Evolutionary conservation across 2,113 vertebrate genomes (phyloP).

Genomic region (Tenrec ecaudatus): DNA sequence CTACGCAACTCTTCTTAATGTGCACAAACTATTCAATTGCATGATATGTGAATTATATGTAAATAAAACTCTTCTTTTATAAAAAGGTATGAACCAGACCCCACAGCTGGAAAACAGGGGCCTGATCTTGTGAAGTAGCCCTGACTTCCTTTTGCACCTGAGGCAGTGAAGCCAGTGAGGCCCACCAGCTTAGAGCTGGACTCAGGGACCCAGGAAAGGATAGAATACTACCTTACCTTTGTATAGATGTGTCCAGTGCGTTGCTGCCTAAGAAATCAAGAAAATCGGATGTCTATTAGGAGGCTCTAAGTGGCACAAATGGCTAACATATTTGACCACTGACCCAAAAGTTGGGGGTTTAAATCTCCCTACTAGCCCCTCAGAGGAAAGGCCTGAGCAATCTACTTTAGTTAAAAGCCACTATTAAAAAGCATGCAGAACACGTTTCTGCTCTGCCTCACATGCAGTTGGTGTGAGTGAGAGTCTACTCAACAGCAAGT

Average conservation of each 20-base stretch:
- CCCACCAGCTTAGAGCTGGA: background rate
- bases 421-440: background rate
- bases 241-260: background rate
- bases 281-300: background rate
- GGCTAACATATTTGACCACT: background rate
- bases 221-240: background rate
- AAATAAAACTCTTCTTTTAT: too few species aligned
- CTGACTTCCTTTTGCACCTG: background rate
- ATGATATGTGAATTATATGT: too few species aligned
- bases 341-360: background rate
- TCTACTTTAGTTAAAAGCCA: background rate
- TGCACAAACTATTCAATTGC: too few species aligned
- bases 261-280: background rate
- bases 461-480: background rate
- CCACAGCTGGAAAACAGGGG: background rate
- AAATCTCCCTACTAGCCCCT: background rate
- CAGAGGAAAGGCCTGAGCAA: background rate
- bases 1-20: too few species aligned
- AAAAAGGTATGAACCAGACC: background rate
- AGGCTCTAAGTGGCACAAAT: background rate
- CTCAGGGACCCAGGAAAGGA: background rate
- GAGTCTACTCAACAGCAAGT: background rate
- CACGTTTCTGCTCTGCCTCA: background rate
- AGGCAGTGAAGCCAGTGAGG: too few species aligned
- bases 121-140: fast-evolving